Evolutionary conservation across 2,797 vertebrate genomes (phyloP).

Genomic region (Melanotaenia trifasciata): DNA sequence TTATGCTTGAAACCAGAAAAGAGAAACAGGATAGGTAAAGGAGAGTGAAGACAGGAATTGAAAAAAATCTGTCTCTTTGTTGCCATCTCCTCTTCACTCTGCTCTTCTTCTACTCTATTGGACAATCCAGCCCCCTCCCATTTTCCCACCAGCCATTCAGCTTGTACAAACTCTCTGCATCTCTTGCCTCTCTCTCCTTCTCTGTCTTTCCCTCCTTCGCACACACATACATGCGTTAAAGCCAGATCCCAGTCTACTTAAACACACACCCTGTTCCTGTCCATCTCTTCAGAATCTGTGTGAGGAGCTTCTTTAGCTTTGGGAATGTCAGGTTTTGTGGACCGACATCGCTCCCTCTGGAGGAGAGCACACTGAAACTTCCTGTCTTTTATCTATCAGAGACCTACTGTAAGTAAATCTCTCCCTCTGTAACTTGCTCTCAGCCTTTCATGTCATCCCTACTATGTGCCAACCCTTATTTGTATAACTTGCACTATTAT

Average conservation of each 20-base stretch:
- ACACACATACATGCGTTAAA: conserved; percentile 57
- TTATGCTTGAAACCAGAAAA: conserved; percentile 4
- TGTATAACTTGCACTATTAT: conserved; percentile 25
- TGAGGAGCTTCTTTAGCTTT: conserved; percentile 46
- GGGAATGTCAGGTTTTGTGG: conserved; percentile 61
- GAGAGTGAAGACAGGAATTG: conserved; percentile 34
- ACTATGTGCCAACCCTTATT: conserved; percentile 25
- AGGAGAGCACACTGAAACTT: conserved; percentile 69
- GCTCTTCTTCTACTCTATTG: conserved; percentile 69
- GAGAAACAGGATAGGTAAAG: conserved; percentile 25
- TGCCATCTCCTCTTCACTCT: conserved; percentile 71
- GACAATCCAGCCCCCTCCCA: conserved; percentile 70
- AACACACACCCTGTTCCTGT: conserved; percentile 35
- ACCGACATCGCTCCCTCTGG: conserved; percentile 57
- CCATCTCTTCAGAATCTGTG: conserved; percentile 31
- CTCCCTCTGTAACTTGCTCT: conserved; percentile 12
- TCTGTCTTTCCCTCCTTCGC: conserved; percentile 24
- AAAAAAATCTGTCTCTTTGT: conserved; percentile 59
- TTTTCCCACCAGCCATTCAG: conserved; percentile 71
- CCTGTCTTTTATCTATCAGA: conserved; percentile 51
- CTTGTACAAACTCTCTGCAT: conserved; percentile 62
- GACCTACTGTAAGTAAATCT: conserved; percentile 67
- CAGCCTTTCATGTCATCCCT: conserved; percentile 11
- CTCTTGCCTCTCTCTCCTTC: conserved; percentile 48
- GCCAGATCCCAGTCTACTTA: conserved; percentile 38